These are phyloP conservation scores for Leptothorax acervorum DNA, from an alignment of 2,888 invertebrate species.

Conservation along the genomic window DNA sequence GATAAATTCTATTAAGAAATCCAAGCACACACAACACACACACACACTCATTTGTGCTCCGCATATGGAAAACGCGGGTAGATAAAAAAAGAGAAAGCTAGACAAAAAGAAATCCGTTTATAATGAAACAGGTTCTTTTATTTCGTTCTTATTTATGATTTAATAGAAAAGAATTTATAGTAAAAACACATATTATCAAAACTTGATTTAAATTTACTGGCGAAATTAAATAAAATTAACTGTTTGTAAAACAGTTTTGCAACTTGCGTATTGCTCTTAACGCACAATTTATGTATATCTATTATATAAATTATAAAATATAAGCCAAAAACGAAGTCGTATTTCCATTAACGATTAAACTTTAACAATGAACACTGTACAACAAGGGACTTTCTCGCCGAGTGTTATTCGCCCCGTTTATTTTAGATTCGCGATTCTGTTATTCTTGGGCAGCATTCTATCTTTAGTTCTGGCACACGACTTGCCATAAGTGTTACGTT, in stretches of 20 bases:
- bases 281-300: neutral
- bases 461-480: conserved; percentile 64
- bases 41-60: neutral
- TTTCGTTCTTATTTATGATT: neutral
- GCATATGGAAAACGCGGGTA: neutral
- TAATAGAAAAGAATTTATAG: neutral
- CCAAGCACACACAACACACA: neutral
- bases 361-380: conserved; percentile 6
- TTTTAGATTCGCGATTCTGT: conserved; percentile 68
- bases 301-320: neutral
- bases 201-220: conserved; percentile 2
- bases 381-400: conserved; percentile 59
- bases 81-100: conserved; percentile 23
- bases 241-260: neutral
- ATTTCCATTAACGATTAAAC: neutral
- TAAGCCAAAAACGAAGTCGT: neutral
- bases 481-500: conserved; percentile 66
- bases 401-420: conserved; percentile 65
- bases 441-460: conserved; percentile 72
- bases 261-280: neutral
- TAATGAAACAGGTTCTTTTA: neutral
- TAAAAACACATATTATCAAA: too few relatives aligned
- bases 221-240: neutral
- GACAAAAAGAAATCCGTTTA: conserved; percentile 7
- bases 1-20: conserved; percentile 34